Base-by-base conservation (phyloP, 2,888 invertebrate genomes). In the Choristoneura rosaceana region DNA sequence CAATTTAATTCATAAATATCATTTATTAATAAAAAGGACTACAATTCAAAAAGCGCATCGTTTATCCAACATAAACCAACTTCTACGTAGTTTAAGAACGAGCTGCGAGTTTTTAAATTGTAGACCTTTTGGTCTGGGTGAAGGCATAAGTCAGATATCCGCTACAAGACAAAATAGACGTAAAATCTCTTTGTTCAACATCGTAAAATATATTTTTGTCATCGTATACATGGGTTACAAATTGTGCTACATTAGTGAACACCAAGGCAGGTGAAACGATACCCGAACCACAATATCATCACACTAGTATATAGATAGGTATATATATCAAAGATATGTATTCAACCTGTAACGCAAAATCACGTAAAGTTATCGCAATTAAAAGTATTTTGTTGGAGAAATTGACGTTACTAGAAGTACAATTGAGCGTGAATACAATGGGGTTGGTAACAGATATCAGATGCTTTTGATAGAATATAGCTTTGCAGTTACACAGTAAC, bases 141-240 rank as follows among this genome's bases (percentile, higher is more conserved):
- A 91, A 93, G 93, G 91, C 91, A 87, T 87, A 85, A 84, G 89
- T 91, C 87, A 89, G 90, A 87, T 91, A 87, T 90, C 76, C 81
- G 62, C 73, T 74, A 82, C 87, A 86, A 89, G 90, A 91, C 87
- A 91, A 89, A 88, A 93, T 93, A 94, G 87, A 92, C 87, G 88
- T 92, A 90, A 91, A 92, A 92, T 91, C 90, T 92, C 89, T 87
- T 88, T 84, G 80, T 84, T 90, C 83, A 94, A 94, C 93, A 92
- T 90, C 91, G 91, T 93, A 94, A 92, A 94, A 93, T 93, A 93
- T 92, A 90, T 87, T 87, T 82, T 77, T 87, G 87, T 89, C 84
- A 83, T 94, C 94, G 94, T 94, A 94, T 94, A 94, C 94, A 92
- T 94, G 86, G 92, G 93, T 94, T 94, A 91, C 94, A 92, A 84